Base-by-base conservation (phyloP, 2,113 vertebrate genomes). In the Tragelaphus imberbis region DNA sequence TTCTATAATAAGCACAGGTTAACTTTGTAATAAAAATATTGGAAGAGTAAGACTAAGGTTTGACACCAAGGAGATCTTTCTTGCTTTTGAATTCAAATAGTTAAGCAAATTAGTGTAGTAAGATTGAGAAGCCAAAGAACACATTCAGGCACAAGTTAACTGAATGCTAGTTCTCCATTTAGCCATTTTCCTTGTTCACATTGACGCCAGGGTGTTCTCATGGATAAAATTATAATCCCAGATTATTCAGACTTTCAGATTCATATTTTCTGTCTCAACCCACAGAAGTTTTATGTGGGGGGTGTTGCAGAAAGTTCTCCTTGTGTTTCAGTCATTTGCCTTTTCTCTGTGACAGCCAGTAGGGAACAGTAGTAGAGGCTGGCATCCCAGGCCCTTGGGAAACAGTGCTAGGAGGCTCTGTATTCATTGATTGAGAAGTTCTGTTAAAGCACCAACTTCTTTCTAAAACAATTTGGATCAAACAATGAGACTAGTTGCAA, bases 191-290 rank as follows among this genome's bases (percentile, higher is more conserved):
- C 85, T 86, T 59, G 30, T 95, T 91, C 88, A 61, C 23, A 6
- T 33, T 40, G 94, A 96, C 30, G 65, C 21, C 16, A 53, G 56
- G 84, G 4, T 97, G 71, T 96, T 97, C 98, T 97, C 61, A 27
- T 94, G 84, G 88, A 90, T 95, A 93, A 98, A 93, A 88, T 47
- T 53, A 94, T 77, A 94, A 92, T 98, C 94, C 84, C 95, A 96
- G 47, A 94, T 97, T 97, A 88, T 53, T 98, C 96, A 96, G 84
- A 92, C 87, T 87, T 91, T 96, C 97, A 89, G 84, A 97, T 95
- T 95, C 92, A 92, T 27, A 88, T 88, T 98, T 98, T 98, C 97
- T 91, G 4, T 95, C 36, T 88, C 95, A 49, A 19, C 17, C 19
- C 92, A 53, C 96, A 97, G 87, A 19, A 4, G 51, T 51, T 84